Evolutionary conservation across 1,140 invertebrate genomes (phyloP).

Genomic region (Scylla paramamosain): DNA sequence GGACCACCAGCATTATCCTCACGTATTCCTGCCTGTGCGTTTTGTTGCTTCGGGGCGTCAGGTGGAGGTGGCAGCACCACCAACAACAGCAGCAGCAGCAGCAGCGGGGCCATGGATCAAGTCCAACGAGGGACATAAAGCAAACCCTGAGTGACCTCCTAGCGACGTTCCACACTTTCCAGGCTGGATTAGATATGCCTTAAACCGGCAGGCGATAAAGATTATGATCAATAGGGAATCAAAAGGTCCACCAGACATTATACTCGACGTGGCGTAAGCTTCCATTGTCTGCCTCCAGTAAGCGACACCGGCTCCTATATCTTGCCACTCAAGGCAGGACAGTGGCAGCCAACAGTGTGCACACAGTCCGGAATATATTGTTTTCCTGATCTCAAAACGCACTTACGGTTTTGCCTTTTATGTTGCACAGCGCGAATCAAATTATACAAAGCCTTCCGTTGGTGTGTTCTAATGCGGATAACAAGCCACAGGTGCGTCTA

Average conservation of each 20-base stretch:
- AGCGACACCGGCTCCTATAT: conserved; percentile 67
- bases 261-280: conserved; percentile 64
- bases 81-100: too few species aligned
- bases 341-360: not conserved
- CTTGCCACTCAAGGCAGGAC: conserved; percentile 1
- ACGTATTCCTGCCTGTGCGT: conserved; percentile 41
- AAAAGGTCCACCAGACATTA: conserved; percentile 69
- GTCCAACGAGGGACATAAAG: conserved; percentile 24
- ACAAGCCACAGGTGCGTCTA: not conserved
- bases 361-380: not conserved
- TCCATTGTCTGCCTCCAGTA: conserved; percentile 69
- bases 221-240: conserved; percentile 72
- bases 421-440: not conserved
- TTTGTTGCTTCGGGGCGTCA: conserved; percentile 35
- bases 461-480: conserved; percentile 9
- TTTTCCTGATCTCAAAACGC: not conserved
- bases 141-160: conserved; percentile 44
- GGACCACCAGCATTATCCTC: conserved; percentile 71
- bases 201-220: conserved; percentile 63
- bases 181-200: conserved; percentile 64
- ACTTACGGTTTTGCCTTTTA: not conserved
- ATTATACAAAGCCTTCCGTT: conserved; percentile 16
- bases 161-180: conserved; percentile 54
- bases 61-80: not conserved
- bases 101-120: not conserved